phyloP scores from a whole-genome alignment of 2,888 invertebrate genomes.

The Pachycephus smyrnensis region DNA sequence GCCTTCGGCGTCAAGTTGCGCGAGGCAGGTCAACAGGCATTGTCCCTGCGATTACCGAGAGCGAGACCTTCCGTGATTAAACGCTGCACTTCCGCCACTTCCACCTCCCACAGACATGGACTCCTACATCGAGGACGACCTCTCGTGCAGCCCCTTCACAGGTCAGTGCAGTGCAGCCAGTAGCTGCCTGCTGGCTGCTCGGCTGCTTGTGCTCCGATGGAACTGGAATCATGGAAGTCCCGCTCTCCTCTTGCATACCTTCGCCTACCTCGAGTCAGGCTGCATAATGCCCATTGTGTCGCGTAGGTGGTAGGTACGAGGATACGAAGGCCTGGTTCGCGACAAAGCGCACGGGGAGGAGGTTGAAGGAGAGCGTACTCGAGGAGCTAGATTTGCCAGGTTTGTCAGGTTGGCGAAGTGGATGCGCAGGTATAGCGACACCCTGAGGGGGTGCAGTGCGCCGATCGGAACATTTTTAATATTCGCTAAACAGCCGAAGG shows the following conservation, averaged over 20 bases:
- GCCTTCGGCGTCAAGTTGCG: too few species aligned
- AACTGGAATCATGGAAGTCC: neutral
- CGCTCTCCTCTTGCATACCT: conserved; percentile 14
- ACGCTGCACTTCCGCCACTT: conserved; percentile 14
- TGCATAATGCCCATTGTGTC: conserved; percentile 52
- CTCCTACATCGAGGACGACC: too few species aligned
- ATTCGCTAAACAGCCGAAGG: conserved; percentile 26
- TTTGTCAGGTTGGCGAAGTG: too few species aligned
- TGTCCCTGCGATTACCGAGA: conserved; percentile 17
- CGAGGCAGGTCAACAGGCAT: conserved; percentile 15
- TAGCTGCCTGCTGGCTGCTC: too few species aligned
- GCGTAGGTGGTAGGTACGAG: conserved; percentile 24
- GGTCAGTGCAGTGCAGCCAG: too few species aligned
- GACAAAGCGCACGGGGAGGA: too few species aligned
- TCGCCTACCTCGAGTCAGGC: conserved; percentile 4
- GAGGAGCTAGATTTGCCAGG: too few species aligned
- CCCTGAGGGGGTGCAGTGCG: neutral
- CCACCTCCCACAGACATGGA: neutral
- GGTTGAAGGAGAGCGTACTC: too few species aligned
- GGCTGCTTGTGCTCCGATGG: too few species aligned
- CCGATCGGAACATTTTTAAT: conserved; percentile 21
- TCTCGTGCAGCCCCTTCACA: too few species aligned
- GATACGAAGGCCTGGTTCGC: too few species aligned
- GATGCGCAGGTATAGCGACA: too few species aligned
- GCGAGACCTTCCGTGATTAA: conserved; percentile 22